These are phyloP conservation scores for Drymodes brunneopygia DNA, from an alignment of 2,113 vertebrate species.

Conservation along the genomic window DNA sequence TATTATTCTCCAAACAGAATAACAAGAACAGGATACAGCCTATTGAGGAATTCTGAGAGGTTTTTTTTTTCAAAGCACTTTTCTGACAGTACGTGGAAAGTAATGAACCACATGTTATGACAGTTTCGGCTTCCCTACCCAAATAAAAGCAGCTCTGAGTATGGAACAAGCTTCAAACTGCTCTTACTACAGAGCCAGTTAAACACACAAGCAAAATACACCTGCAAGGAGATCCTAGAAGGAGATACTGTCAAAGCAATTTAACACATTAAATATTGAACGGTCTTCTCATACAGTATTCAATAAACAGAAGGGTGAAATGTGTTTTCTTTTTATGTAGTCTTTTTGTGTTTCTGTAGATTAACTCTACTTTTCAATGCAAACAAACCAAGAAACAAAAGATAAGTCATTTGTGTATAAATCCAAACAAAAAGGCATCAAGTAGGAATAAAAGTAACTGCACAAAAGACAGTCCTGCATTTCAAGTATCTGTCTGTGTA, in stretches of 20 bases:
- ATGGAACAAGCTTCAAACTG: background rate
- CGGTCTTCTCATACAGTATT: background rate
- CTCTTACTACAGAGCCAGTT: background rate
- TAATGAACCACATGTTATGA: background rate
- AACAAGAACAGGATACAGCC: background rate
- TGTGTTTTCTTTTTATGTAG: background rate
- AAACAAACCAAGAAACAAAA: background rate
- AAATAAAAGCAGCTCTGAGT: background rate
- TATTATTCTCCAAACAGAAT: background rate
- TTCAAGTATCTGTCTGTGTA: background rate
- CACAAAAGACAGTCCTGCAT: background rate
- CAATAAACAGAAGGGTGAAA: background rate
- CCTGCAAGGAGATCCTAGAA: background rate
- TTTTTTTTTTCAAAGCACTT: background rate
- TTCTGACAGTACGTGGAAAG: background rate
- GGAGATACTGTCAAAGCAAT: background rate
- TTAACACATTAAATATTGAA: conserved; percentile 20
- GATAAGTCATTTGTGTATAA: background rate
- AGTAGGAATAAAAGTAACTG: background rate
- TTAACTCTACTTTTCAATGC: background rate
- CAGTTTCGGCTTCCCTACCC: background rate
- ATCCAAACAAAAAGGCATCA: background rate
- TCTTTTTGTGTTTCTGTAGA: background rate
- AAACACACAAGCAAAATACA: background rate
- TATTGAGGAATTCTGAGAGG: background rate